Evolutionary conservation across 2,113 vertebrate genomes (phyloP).

Genomic region (Excalfactoria chinensis): DNA sequence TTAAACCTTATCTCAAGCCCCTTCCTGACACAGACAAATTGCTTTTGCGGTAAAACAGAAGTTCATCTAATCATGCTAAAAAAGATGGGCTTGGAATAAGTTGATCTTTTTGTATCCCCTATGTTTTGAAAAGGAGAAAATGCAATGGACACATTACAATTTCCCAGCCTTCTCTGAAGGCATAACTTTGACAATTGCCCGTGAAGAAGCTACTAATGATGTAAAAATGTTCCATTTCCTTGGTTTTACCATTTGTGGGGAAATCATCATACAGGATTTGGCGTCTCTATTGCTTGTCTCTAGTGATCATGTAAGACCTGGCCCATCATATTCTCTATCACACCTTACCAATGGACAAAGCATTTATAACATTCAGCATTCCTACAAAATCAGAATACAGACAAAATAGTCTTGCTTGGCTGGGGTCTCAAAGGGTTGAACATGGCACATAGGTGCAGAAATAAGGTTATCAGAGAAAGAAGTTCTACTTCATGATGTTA

Average conservation of each 20-base stretch:
- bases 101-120: neutral
- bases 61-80: neutral
- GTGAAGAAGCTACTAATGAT: neutral
- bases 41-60: neutral
- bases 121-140: neutral
- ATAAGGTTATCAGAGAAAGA: neutral
- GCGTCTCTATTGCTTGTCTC: neutral
- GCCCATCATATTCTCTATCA: neutral
- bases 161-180: neutral
- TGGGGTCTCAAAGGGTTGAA: neutral
- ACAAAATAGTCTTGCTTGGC: neutral
- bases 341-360: neutral
- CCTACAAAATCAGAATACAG: neutral
- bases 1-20: neutral
- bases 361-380: neutral
- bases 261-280: neutral
- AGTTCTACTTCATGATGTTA: neutral
- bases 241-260: neutral
- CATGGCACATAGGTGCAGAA: neutral
- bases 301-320: neutral
- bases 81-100: neutral
- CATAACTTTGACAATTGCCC: neutral
- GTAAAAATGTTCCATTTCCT: neutral
- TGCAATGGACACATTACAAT: neutral
- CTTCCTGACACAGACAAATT: neutral